Evolutionary conservation across 2,113 vertebrate genomes (phyloP), one percentile per base, ranked within the genome.

Genomic region (Corythornis madagascariensis): DNA sequence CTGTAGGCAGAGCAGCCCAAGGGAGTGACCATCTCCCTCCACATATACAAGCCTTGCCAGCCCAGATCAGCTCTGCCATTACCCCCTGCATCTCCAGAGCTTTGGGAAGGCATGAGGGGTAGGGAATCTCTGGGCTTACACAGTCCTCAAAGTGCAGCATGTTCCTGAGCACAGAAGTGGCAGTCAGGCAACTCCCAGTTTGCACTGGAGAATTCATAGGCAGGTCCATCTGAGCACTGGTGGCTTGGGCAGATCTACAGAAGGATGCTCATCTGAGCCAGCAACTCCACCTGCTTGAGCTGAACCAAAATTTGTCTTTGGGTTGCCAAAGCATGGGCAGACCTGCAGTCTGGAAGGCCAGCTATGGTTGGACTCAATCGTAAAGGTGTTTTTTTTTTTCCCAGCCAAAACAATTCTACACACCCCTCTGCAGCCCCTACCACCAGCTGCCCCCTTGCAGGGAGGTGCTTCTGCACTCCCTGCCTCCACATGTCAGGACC

Each of bases 11-110:
- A 67, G 73, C 77, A 72, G 35, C 40, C 56, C 11, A 29, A 28
- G 11, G 66, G 17, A 56, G 17, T 9, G n/a, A 64, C 33, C 29
- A 13, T 5, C 19, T 66, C 63, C 63, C 56, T 76, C 52, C 84
- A 40, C 7, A 1, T 2, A 48, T 29, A 9, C 4, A 20, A 63
- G 24, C 26, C 1, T 3, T 26, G 28, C 40, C 60, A 76, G 50
- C 7, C 16, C 0, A 7, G 50, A n/a, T 22, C 31, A 20, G 11
- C 43, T 33, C 22, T 9, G 8, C 10, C 31, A 9, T 2, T 7
- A 10, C 1, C 4, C 18, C 10, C 55, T 18, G 21, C 31, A 28
- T 2, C 33, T n/a, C 83, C 0, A 2, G 0, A 13, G 59, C 80
- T 56, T 63, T 47, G 56, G 55, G 45, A 42, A 74, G 16, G 42